A percentile compares a stretch with the other conserved stretches of the same genome.
Evolutionary conservation across 1,140 invertebrate species (phyloP).

Genomic region (Zophobas atratus): DNA sequence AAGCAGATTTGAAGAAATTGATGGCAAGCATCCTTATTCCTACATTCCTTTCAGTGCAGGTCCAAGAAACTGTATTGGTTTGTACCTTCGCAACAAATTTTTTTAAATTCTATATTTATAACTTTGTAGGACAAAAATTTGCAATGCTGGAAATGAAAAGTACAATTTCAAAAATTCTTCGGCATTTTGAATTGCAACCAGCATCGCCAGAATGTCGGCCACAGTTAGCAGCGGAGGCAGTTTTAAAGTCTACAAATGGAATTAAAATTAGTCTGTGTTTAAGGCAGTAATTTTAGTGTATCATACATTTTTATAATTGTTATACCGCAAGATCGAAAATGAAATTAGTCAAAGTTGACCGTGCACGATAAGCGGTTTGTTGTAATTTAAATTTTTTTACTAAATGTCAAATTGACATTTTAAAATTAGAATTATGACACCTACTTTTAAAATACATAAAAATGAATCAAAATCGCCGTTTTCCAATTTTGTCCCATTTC

Average conservation of each 20-base stretch:
- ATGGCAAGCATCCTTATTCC: conserved; percentile 65
- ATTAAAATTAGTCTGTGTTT: neutral
- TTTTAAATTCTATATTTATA: neutral
- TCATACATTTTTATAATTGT: neutral
- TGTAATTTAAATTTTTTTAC: too few species aligned
- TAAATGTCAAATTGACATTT: too few species aligned
- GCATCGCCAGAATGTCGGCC: neutral
- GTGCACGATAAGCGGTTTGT: too few species aligned
- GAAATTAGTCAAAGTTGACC: too few species aligned
- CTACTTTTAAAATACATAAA: too few species aligned
- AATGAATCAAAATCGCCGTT: too few species aligned
- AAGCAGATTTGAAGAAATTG: conserved; percentile 73
- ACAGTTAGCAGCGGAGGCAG: neutral
- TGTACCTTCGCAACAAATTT: neutral
- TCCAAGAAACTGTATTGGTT: conserved; percentile 72
- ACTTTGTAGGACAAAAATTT: too few species aligned
- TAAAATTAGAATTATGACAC: too few species aligned
- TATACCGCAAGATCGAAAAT: too few species aligned
- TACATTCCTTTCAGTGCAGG: conserved; percentile 75
- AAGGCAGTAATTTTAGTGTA: neutral
- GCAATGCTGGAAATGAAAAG: too few species aligned
- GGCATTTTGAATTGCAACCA: conserved; percentile 30
- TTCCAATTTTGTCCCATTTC: too few species aligned
- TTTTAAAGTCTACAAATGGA: conserved; percentile 25
- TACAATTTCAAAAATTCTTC: conserved; percentile 15